A percentile compares a stretch with the other conserved stretches of the same genome.
Conservation (phyloP, 2,888 invertebrate species). For the Ethmia dodecea region DNA sequence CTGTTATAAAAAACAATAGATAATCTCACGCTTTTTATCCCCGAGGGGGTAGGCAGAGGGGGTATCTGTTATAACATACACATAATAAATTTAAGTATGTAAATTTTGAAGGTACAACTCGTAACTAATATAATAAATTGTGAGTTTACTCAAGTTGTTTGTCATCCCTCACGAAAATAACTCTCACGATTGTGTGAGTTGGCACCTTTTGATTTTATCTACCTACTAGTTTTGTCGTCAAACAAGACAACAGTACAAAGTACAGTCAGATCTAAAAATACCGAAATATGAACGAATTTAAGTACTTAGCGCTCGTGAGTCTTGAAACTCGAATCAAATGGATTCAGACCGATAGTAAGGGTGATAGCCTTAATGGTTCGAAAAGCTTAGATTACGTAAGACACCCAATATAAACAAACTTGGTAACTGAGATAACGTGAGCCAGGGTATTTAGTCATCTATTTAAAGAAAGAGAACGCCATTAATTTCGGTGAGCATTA, state of each 20-base stretch:
- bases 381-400: slow-evolving; percentile 64
- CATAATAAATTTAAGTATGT: too few relatives aligned
- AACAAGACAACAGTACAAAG: neutral
- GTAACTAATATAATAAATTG: too few relatives aligned
- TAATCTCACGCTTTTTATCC: too few relatives aligned
- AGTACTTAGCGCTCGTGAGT: too few relatives aligned
- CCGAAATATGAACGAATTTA: too few relatives aligned
- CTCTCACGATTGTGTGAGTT: neutral
- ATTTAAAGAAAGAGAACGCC: slow-evolving; percentile 69
- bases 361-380: slow-evolving; percentile 47
- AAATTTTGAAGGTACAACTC: too few relatives aligned
- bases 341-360: slow-evolving; percentile 22
- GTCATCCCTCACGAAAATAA: neutral
- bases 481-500: slow-evolving; percentile 70
- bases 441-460: slow-evolving; percentile 70
- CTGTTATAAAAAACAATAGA: too few relatives aligned
- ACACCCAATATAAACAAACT: slow-evolving; percentile 56
- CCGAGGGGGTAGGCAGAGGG: too few relatives aligned
- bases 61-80: too few relatives aligned
- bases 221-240: neutral
- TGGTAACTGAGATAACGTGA: slow-evolving; percentile 63
- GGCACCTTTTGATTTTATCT: neutral
- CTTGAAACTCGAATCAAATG: neutral
- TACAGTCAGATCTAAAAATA: neutral
- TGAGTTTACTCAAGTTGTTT: too few relatives aligned